Evolutionary conservation across 2,888 invertebrate species (phyloP).

Genomic region (Cheilosia vulpina): DNA sequence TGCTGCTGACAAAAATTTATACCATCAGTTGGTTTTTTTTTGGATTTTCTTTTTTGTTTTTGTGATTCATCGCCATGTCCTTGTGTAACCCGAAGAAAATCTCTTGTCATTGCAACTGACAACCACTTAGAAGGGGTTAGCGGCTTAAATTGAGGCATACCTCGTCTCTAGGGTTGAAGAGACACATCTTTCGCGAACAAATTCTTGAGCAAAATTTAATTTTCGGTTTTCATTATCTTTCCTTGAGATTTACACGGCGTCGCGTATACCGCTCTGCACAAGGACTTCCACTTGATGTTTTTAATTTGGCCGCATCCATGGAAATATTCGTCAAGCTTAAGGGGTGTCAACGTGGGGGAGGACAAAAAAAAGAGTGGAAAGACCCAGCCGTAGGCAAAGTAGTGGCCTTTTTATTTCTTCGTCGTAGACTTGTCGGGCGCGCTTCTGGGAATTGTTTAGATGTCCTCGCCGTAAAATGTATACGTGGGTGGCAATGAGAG

Average conservation of each 20-base stretch:
- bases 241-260: slow-evolving; percentile 31
- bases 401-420: slow-evolving; percentile 7
- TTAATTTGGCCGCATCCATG: slow-evolving; percentile 65
- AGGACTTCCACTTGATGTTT: slow-evolving; percentile 56
- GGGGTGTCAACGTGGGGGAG: slow-evolving; percentile 9
- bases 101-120: slow-evolving; percentile 60
- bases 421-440: slow-evolving; percentile 3
- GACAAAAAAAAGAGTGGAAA: not conserved
- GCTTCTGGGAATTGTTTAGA: slow-evolving; percentile 35
- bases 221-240: slow-evolving; percentile 72
- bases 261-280: not conserved
- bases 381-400: slow-evolving; percentile 43
- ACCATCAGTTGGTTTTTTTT: slow-evolving; percentile 23
- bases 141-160: slow-evolving; percentile 9
- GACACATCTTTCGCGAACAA: not conserved
- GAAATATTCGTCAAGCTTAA: slow-evolving; percentile 51
- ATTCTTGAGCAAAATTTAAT: slow-evolving; percentile 66
- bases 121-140: slow-evolving; percentile 47
- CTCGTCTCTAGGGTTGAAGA: slow-evolving; percentile 20
- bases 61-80: not conserved
- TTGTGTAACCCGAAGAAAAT: slow-evolving; percentile 45
- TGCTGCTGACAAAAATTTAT: slow-evolving; percentile 56
- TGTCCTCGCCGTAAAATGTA: slow-evolving; percentile 25
- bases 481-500: slow-evolving; percentile 3
- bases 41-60: not conserved